A percentile compares a stretch with the other conserved stretches of the same genome.
phyloP scores from a whole-genome alignment of 1,140 invertebrate species.

The Pseudomyrmex concolor region DNA sequence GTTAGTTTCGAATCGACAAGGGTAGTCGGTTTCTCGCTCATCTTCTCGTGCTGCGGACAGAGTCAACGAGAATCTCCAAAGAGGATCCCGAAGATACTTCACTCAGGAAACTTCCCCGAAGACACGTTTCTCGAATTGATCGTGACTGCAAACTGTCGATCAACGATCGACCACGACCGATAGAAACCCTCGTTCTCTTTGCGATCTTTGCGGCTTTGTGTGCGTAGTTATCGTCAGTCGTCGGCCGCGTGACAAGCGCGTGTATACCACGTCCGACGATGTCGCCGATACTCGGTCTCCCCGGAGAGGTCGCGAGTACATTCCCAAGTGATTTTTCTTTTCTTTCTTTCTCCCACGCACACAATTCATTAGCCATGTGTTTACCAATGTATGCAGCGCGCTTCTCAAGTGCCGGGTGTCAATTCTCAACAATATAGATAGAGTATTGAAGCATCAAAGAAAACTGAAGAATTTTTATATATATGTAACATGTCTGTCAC shows the following conservation, averaged over 20 bases:
- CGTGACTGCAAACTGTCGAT: conserved; percentile 15
- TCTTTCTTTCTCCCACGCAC: no score
- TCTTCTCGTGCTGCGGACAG: not conserved
- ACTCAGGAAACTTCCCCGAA: no score
- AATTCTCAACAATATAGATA: no score
- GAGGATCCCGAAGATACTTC: not conserved
- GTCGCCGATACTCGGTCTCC: conserved; percentile 31
- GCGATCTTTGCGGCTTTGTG: not conserved
- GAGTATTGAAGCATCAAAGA: no score
- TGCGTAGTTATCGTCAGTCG: conserved; percentile 60
- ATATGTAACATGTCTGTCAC: no score
- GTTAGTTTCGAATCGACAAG: not conserved
- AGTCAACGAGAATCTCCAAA: not conserved
- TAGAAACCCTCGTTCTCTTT: not conserved
- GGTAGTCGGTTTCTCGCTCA: not conserved
- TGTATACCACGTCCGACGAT: conserved; percentile 34
- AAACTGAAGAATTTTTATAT: no score
- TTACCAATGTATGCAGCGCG: no score
- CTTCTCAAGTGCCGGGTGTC: no score
- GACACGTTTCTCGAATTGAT: conserved; percentile 12
- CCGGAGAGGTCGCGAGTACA: not conserved
- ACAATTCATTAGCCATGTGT: no score
- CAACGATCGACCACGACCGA: not conserved
- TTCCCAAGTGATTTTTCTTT: no score
- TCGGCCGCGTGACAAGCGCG: conserved; percentile 60